A percentile compares a stretch with the other conserved stretches of the same genome.
These are phyloP conservation scores for Fulica atra DNA, from an alignment of 2,113 vertebrate species.

Conservation along the genomic window DNA sequence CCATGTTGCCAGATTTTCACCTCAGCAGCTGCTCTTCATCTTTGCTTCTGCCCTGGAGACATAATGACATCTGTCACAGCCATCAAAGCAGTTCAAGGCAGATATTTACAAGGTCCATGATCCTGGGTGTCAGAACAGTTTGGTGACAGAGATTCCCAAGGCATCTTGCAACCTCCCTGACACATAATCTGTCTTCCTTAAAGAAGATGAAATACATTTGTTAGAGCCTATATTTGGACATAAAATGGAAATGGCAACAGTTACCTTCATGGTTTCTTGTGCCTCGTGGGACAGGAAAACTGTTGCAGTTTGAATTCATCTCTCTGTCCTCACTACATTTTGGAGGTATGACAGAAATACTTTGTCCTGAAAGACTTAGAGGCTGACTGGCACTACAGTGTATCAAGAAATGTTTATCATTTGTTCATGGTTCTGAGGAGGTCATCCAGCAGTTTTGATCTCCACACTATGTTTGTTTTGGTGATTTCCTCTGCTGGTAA, in stretches of 20 bases:
- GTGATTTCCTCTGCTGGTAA: background rate
- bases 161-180: background rate
- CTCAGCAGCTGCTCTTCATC: background rate
- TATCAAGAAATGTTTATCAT: background rate
- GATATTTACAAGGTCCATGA: background rate
- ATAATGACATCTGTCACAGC: background rate
- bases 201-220: background rate
- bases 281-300: background rate
- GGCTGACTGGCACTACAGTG: background rate
- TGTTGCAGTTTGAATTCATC: background rate
- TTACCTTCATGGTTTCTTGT: background rate
- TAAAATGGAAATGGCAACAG: background rate
- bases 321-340: background rate
- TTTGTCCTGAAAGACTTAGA: background rate
- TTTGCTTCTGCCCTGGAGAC: background rate
- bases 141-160: background rate
- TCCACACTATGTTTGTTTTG: accelerated
- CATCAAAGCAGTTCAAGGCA: background rate
- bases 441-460: background rate
- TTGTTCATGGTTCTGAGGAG: background rate
- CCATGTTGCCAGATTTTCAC: background rate
- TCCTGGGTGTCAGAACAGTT: background rate
- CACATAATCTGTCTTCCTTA: background rate
- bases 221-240: background rate
- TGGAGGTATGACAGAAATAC: background rate